These are phyloP conservation scores for Phenacoccus solenopsis DNA, from an alignment of 1,140 invertebrate genomes.

Conservation along the genomic window DNA sequence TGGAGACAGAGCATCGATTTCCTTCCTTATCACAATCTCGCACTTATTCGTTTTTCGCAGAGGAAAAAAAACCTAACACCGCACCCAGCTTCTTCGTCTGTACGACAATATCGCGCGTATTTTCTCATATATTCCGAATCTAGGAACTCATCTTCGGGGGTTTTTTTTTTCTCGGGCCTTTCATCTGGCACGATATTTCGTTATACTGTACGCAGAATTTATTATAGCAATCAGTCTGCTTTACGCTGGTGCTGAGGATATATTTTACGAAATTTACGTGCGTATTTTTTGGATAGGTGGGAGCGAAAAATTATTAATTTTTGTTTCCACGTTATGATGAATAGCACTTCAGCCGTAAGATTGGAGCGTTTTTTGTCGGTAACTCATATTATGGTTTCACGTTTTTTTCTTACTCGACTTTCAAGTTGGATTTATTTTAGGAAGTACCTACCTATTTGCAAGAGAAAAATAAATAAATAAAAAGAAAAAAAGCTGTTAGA, in stretches of 20 bases:
- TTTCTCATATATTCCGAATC: background rate
- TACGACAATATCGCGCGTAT: background rate
- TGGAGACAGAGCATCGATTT: conserved; percentile 17
- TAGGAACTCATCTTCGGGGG: background rate
- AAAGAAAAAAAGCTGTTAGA: no score
- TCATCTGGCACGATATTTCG: background rate
- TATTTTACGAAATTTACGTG: background rate
- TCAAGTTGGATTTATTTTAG: no score
- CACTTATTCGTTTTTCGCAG: background rate
- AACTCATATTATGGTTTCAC: background rate
- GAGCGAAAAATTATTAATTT: background rate
- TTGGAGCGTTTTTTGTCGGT: background rate
- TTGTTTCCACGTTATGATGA: background rate
- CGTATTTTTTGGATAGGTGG: background rate
- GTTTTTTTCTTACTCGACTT: background rate
- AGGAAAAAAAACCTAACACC: background rate
- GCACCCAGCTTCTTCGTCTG: no score
- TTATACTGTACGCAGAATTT: background rate
- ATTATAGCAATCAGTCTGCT: conserved; percentile 2
- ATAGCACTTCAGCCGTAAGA: background rate
- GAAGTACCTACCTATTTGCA: no score
- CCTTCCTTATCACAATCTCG: conserved; percentile 14
- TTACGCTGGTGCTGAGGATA: background rate
- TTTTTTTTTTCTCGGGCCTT: background rate
- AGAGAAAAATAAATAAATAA: no score